Base-by-base conservation (phyloP, 2,797 vertebrate species). In the Microcaecilia unicolor region DNA sequence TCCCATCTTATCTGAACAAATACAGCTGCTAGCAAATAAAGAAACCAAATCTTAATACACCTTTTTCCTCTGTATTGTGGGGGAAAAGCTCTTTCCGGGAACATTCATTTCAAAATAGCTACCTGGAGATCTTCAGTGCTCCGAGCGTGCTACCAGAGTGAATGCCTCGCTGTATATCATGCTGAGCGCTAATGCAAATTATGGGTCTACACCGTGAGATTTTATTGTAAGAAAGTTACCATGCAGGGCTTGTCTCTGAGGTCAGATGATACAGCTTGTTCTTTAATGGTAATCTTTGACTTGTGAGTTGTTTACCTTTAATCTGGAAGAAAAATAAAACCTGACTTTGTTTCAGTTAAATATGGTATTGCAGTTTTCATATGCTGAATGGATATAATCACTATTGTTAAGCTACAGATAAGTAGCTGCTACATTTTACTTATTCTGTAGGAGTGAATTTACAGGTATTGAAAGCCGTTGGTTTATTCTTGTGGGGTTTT, bases 241-340 rank as follows among this genome's bases (percentile, higher is more conserved):
- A 25, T 18, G 26, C 23, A 6, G 43, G 15, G 43, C 12, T 24
- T 5, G 15, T 21, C 28, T 52, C 37, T 34, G 37, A 41, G 43
- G 29, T 25, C 16, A 22, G 28, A 29, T 37, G 21, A 41, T 23
- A 26, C n/a, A 18, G 18, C 17, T 37, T 33, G 34, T 46, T 33
- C 44, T 24, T 34, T 36, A 41, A 42, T 41, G 38, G 22, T 20
- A 6, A 30, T 31, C 32, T 48, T 29, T 48, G 34, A 41, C 42
- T 41, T 41, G 31, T 32, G 36, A 45, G 29, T 45, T 29, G 29
- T 25, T 39, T 36, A 39, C 44, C 44, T 46, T 46, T 46, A 35
- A 46, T 30, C 30, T 20, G 1, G 20, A 16, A 31, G 10, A 34
- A 27, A 15, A 18, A 18, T 16, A 39, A 46, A 38, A 22, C 32